Evolutionary conservation across 2,113 vertebrate species (phyloP).

Genomic region (Butastur rufipennis): DNA sequence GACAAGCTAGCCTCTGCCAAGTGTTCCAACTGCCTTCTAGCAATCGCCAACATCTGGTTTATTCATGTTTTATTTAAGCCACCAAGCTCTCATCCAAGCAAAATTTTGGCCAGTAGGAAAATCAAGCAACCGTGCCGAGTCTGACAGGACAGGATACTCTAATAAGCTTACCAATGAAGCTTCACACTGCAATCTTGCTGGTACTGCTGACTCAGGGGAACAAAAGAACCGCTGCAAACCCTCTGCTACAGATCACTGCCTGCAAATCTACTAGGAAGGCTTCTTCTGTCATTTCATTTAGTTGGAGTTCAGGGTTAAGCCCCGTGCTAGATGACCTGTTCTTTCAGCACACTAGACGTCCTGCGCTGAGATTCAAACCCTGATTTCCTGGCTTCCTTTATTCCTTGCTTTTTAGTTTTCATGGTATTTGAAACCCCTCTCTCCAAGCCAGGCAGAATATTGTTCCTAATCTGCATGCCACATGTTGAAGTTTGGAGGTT

Average conservation of each 20-base stretch:
- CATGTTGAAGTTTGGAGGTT: neutral
- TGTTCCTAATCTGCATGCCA: neutral
- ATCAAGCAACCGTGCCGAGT: neutral
- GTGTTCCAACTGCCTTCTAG: neutral
- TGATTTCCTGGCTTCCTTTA: neutral
- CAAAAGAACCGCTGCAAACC: neutral
- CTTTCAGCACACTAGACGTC: neutral
- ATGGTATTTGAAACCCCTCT: neutral
- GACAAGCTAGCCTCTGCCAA: neutral
- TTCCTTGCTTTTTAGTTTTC: neutral
- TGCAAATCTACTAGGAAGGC: neutral
- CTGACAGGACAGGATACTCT: neutral
- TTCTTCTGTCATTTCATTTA: neutral
- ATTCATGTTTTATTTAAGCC: neutral
- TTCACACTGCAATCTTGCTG: neutral
- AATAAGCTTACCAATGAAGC: neutral
- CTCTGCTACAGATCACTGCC: neutral
- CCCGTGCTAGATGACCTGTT: neutral
- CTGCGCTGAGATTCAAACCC: neutral
- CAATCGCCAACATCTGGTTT: neutral
- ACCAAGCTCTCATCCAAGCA: neutral
- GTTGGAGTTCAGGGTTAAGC: neutral
- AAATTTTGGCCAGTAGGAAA: neutral
- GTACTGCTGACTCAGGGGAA: neutral
- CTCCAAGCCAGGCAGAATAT: neutral